These are phyloP conservation scores for Neofelis nebulosa DNA, from an alignment of 2,113 vertebrate species.

Conservation along the genomic window DNA sequence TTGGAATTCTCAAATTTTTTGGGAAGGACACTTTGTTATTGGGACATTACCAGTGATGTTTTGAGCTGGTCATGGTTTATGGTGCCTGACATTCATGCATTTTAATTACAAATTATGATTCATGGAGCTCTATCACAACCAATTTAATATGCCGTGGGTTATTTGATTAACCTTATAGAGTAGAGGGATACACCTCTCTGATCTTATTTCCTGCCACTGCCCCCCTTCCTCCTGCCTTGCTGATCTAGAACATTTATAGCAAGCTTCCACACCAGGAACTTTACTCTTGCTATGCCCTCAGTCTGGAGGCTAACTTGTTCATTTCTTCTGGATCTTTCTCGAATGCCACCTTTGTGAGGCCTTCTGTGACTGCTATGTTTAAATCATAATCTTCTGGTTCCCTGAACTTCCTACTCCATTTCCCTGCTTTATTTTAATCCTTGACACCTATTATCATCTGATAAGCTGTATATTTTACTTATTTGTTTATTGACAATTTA, in stretches of 20 bases:
- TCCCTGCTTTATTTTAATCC: slow-evolving; percentile 51
- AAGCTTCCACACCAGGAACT: neutral
- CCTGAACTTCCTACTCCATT: slow-evolving; percentile 5
- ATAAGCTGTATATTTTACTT: neutral
- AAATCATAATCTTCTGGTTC: slow-evolving; percentile 40
- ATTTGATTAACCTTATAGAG: slow-evolving; percentile 56
- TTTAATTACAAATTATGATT: slow-evolving; percentile 75
- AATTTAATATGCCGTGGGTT: slow-evolving; percentile 44
- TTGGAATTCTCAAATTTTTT: slow-evolving; percentile 57
- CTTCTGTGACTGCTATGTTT: neutral
- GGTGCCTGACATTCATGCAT: slow-evolving; percentile 55
- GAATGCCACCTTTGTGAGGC: neutral
- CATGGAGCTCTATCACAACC: slow-evolving; percentile 35
- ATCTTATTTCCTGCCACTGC: neutral
- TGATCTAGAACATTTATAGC: slow-evolving; percentile 18
- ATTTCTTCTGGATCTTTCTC: slow-evolving; percentile 35
- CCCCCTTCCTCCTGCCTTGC: neutral
- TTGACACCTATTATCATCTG: neutral
- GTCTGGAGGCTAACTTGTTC: neutral
- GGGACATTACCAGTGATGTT: slow-evolving; percentile 55
- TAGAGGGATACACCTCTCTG: neutral
- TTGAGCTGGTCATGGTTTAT: slow-evolving; percentile 70
- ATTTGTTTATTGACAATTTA: slow-evolving; percentile 32
- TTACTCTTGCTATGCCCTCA: neutral
- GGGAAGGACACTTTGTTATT: slow-evolving; percentile 66